phyloP scores from a whole-genome alignment of 1,140 invertebrate genomes.

The Drosophila repleta region DNA sequence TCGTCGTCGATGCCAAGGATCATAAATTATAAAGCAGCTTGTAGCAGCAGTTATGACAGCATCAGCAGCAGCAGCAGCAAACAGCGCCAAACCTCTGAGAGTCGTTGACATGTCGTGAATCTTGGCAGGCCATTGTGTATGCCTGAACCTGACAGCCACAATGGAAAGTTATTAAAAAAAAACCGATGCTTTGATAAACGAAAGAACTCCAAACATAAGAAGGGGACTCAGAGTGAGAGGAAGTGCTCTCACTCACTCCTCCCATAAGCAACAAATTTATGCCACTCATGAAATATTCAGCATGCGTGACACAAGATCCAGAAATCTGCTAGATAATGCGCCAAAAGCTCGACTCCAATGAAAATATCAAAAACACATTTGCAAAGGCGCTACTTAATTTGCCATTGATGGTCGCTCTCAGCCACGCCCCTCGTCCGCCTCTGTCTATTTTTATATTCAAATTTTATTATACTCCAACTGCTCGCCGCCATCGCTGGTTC shows the following conservation, averaged over 20 bases:
- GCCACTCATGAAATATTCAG: constrained; percentile 76
- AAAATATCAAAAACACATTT: constrained; percentile 76
- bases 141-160: constrained; percentile 70
- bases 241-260: no score
- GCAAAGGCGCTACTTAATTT: constrained; percentile 59
- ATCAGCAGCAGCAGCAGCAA: constrained; percentile 31
- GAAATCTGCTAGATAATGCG: constrained; percentile 63
- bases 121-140: constrained; percentile 42
- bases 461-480: constrained; percentile 12
- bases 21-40: constrained; percentile 81
- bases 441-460: constrained; percentile 21
- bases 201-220: background rate
- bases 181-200: constrained; percentile 58
- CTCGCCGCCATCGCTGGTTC: background rate
- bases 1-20: constrained; percentile 75
- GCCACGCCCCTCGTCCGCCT: constrained; percentile 17
- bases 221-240: background rate
- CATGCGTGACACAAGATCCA: constrained; percentile 47
- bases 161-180: constrained; percentile 79
- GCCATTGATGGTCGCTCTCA: constrained; percentile 53
- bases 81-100: constrained; percentile 14
- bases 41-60: constrained; percentile 49
- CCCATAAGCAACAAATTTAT: constrained; percentile 52
- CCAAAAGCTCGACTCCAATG: constrained; percentile 59
- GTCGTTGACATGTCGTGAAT: constrained; percentile 59